Percentiles rank a stretch among this genome's conserved stretches.
phyloP scores from a whole-genome alignment of 2,888 invertebrate genomes.

The Dicyrtoma fusca region DNA sequence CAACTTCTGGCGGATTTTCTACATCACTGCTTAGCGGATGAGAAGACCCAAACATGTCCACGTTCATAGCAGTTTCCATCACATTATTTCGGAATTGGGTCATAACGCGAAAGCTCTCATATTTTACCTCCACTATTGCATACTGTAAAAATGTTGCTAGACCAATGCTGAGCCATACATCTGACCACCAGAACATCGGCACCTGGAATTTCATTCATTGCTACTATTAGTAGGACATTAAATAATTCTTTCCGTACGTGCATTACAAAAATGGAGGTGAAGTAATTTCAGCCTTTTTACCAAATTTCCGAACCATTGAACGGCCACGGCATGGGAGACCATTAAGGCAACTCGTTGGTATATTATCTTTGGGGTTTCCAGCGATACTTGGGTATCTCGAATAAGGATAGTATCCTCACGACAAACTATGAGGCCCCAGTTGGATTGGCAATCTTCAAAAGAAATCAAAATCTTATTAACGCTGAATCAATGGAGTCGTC shows the following conservation, averaged over 20 bases:
- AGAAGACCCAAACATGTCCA: background rate
- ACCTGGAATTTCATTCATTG: constrained; percentile 7
- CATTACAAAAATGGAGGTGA: no score
- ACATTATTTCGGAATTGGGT: constrained; percentile 8
- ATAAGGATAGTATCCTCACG: constrained; percentile 14
- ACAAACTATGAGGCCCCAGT: constrained; percentile 11
- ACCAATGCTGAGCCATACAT: constrained; percentile 18
- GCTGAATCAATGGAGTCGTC: background rate
- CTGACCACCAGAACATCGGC: constrained; percentile 20
- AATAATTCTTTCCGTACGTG: no score
- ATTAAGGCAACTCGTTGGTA: constrained; percentile 7
- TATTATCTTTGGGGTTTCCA: background rate
- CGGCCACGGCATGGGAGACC: background rate
- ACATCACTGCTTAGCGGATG: background rate
- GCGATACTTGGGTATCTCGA: constrained; percentile 1
- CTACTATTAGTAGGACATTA: no score
- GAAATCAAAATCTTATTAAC: background rate
- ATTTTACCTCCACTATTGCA: background rate
- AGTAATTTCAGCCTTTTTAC: no score
- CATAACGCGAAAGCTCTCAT: background rate
- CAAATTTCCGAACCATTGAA: constrained; percentile 18
- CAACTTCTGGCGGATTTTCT: constrained; percentile 14
- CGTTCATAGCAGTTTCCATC: background rate
- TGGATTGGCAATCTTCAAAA: background rate
- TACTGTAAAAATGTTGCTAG: constrained; percentile 17